Evolutionary conservation across 2,888 invertebrate species (phyloP).

Genomic region (Neoascia interrupta): DNA sequence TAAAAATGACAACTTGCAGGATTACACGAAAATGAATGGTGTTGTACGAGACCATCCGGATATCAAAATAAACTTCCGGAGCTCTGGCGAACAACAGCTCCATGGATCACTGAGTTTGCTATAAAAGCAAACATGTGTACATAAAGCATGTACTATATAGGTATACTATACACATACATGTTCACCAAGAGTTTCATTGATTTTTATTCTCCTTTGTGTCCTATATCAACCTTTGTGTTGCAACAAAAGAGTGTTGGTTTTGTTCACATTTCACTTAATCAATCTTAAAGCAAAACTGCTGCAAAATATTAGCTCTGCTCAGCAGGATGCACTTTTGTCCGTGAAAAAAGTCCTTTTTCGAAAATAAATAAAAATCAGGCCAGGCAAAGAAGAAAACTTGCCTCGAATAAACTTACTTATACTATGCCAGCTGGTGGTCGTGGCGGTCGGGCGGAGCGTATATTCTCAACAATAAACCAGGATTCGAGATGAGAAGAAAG

Average conservation of each 20-base stretch:
- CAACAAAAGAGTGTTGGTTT: constrained; percentile 10
- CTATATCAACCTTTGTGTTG: constrained; percentile 14
- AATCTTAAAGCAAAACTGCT: constrained; percentile 30
- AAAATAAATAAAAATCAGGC: constrained; percentile 7
- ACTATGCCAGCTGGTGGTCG: constrained; percentile 18
- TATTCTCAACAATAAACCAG: constrained; percentile 1
- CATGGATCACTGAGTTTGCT: constrained; percentile 45
- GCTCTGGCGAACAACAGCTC: constrained; percentile 31
- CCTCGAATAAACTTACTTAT: constrained; percentile 11
- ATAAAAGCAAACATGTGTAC: constrained; percentile 39
- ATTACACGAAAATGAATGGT: constrained; percentile 51
- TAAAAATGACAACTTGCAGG: constrained; percentile 53
- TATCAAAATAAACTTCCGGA: constrained; percentile 54
- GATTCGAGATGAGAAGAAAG: constrained; percentile 15
- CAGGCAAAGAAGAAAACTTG: not conserved
- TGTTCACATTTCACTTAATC: constrained; percentile 10
- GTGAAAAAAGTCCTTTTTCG: not conserved
- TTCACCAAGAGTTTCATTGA: too few species aligned
- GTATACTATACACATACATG: too few species aligned
- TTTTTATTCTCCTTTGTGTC: not conserved
- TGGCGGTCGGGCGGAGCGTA: not conserved
- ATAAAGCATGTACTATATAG: too few species aligned
- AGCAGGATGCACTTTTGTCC: not conserved
- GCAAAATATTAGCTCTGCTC: not conserved
- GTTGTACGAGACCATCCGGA: constrained; percentile 36